Base-by-base conservation (phyloP, 2,888 invertebrate species). In the Cryptus viduatorius region DNA sequence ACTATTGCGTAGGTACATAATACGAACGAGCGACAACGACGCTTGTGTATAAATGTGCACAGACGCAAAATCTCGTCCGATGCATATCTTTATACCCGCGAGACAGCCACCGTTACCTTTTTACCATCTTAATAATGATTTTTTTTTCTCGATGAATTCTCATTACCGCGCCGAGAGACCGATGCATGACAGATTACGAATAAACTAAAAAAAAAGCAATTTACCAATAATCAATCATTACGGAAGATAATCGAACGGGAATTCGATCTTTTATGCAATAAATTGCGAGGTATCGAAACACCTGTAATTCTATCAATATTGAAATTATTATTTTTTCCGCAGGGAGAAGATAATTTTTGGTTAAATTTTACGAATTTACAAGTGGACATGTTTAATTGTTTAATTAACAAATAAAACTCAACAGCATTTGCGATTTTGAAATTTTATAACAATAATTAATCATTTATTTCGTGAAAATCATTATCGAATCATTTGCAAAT, bases 1-100 rank as follows among this genome's bases (percentile, higher is more conserved):
- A 65, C 75, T 71, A 82, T 84, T 84, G 84, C 84, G 82, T 84
- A 84, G 83, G 79, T 65, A 71, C 56, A 67, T 65, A 65, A 79
- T 79, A 19, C 71, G 24, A 19, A 50, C 53, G n/a, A 19, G 53
- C 29, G n/a, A 19, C 44, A 4, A 56, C 37, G 53, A n/a, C 37
- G 48, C 19, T 8, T 42, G 16, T 71, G 24, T 71, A 44, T 29
- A 53, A 59, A 50, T 64, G 75, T 64, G 69, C 61, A 64, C 44
- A 61, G 50, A 68, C 61, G 59, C 68, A 37, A 59, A 80, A 80
- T 80, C 80, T 80, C 73, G 80, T 68, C 48, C 67, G 73, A 73
- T 37, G 37, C 68, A 46, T 67, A 80, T 80, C 73, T 79, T 14
- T 65, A 44, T 48, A 31, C 10, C 37, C 61, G 71, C 61, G 59